phyloP scores from a whole-genome alignment of 1,140 invertebrate genomes.

The Ostrea denselamellosa region DNA sequence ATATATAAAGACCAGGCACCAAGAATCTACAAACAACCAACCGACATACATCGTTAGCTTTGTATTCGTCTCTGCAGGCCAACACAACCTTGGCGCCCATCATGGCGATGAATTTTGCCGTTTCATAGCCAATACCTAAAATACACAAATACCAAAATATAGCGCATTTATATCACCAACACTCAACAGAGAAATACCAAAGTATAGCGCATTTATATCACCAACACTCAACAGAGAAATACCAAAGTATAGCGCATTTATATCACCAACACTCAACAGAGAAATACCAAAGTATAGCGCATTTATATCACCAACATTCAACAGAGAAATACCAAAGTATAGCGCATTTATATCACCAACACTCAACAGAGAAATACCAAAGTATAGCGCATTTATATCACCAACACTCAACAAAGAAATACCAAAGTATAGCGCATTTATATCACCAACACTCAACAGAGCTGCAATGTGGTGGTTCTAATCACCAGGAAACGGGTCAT shows the following conservation, averaged over 20 bases:
- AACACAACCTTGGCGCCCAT: slow-evolving; percentile 55
- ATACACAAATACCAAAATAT: not conserved
- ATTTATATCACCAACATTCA: not conserved
- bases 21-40: too few species aligned
- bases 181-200: not conserved
- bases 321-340: not conserved
- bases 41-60: slow-evolving; percentile 48
- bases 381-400: too few species aligned
- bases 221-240: not conserved
- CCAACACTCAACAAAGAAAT: too few species aligned
- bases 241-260: not conserved
- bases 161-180: not conserved
- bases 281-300: not conserved
- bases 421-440: too few species aligned
- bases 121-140: slow-evolving; percentile 59
- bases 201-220: not conserved
- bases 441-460: too few species aligned
- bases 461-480: too few species aligned
- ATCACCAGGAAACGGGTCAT: too few species aligned
- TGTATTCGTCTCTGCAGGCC: slow-evolving; percentile 53
- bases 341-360: too few species aligned
- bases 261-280: not conserved
- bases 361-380: too few species aligned
- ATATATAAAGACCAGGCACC: too few species aligned
- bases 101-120: slow-evolving; percentile 58